A percentile compares a stretch with the other conserved stretches of the same genome.
phyloP scores from a whole-genome alignment of 2,113 vertebrate species.

The Mesitornis unicolor region DNA sequence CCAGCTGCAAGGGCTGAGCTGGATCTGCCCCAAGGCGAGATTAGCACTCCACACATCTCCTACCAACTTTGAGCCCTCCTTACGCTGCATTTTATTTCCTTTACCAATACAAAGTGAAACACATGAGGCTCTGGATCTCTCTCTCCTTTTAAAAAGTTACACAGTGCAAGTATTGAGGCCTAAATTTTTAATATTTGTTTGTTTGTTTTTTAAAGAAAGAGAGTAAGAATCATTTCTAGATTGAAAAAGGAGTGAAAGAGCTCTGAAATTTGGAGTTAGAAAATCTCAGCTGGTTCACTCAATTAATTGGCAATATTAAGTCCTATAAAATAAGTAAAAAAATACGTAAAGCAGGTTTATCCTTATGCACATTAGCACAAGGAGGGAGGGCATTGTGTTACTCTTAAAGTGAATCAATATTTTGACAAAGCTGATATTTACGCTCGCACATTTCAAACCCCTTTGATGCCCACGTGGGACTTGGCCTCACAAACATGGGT shows the following conservation, averaged over 20 bases:
- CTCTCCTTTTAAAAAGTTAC: not conserved
- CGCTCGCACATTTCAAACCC: slow-evolving; percentile 55
- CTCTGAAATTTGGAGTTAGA: not conserved
- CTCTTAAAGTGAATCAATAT: slow-evolving; percentile 69
- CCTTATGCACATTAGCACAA: not conserved
- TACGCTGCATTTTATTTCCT: not conserved
- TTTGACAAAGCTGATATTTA: slow-evolving; percentile 72
- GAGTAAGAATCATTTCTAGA: not conserved
- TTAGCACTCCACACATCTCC: rapidly evolving
- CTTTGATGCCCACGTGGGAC: slow-evolving; percentile 39
- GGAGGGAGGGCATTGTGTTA: not conserved
- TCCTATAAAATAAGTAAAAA: not conserved
- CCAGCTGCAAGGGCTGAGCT: not conserved
- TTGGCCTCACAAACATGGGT: slow-evolving; percentile 52
- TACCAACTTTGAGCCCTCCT: not conserved
- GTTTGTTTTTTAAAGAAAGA: not conserved
- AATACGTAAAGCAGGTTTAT: not conserved
- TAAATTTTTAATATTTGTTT: not conserved
- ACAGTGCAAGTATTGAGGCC: rapidly evolving
- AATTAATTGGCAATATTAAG: not conserved
- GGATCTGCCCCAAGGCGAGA: not conserved
- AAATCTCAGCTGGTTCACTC: not conserved
- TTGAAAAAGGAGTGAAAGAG: not conserved
- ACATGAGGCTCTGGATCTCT: not conserved
- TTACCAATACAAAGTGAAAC: not conserved